A percentile compares a stretch with the other conserved stretches of the same genome.
phyloP scores from a whole-genome alignment of 2,888 invertebrate species.

The Byasa hedistus region DNA sequence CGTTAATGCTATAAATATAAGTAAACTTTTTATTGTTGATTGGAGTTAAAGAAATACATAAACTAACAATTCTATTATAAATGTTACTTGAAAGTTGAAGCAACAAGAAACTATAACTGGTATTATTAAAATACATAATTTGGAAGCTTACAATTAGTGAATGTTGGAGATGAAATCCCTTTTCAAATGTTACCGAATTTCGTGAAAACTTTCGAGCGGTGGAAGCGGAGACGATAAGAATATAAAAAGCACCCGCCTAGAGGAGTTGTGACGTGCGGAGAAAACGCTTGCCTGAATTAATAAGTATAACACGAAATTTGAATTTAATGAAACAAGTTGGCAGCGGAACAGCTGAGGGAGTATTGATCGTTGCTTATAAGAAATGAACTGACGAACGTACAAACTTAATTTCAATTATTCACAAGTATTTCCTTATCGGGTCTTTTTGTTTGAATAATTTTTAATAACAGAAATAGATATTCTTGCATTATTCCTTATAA shows the following conservation, averaged over 20 bases:
- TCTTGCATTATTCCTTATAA: background rate
- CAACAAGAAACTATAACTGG: background rate
- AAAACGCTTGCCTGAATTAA: conserved; percentile 74
- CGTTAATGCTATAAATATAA: background rate
- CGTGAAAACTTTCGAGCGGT: conserved; percentile 40
- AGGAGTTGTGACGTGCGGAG: conserved; percentile 57
- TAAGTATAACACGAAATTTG: conserved; percentile 81
- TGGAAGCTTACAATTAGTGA: conserved; percentile 36
- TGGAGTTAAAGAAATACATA: background rate
- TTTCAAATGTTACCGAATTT: conserved; percentile 41
- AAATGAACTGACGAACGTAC: conserved; percentile 45
- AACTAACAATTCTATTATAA: background rate
- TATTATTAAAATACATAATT: conserved; percentile 11
- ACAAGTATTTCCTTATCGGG: conserved; percentile 27
- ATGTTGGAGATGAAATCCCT: conserved; percentile 36
- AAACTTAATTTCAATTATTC: conserved; percentile 36
- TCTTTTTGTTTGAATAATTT: background rate
- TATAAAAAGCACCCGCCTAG: conserved; percentile 63
- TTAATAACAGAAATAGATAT: background rate
- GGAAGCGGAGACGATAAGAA: conserved; percentile 52
- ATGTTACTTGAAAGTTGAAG: background rate
- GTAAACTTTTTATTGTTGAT: background rate
- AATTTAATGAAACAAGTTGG: conserved; percentile 81
- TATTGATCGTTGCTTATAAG: conserved; percentile 67
- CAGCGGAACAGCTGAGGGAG: conserved; percentile 68